These are phyloP conservation scores for Horisme vitalbata DNA, from an alignment of 2,888 invertebrate species.

Conservation along the genomic window DNA sequence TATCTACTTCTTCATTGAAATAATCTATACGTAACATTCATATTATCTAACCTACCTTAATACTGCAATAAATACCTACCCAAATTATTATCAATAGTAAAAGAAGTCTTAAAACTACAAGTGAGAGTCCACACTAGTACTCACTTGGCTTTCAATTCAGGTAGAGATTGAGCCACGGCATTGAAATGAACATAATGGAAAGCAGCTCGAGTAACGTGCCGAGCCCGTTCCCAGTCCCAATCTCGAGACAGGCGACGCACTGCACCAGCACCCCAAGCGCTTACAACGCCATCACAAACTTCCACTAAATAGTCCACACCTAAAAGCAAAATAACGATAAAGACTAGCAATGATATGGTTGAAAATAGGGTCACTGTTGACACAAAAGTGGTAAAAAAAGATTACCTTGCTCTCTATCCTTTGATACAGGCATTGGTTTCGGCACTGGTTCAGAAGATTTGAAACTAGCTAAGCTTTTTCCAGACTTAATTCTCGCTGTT, in stretches of 20 bases:
- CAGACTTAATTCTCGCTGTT: conserved; percentile 84
- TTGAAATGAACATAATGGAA: conserved; percentile 95
- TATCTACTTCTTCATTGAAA: no score
- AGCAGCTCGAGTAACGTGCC: conserved; percentile 90
- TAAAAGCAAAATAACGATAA: conserved; percentile 47
- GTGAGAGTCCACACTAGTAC: no score
- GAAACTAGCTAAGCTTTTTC: conserved; percentile 72
- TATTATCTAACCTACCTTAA: no score
- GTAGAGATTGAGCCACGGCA: conserved; percentile 87
- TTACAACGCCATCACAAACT: conserved; percentile 91
- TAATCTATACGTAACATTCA: no score
- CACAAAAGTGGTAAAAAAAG: not conserved
- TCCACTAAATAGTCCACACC: conserved; percentile 95
- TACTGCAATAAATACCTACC: no score
- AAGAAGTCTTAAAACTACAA: no score
- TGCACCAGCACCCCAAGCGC: conserved; percentile 94
- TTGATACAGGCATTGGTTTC: conserved; percentile 74
- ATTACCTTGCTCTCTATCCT: conserved; percentile 88
- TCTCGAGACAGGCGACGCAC: conserved; percentile 90
- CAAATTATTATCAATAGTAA: no score
- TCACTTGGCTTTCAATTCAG: conserved; percentile 87
- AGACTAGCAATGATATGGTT: not conserved
- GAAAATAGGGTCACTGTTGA: not conserved
- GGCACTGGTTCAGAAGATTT: conserved; percentile 78
- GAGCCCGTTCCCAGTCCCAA: conserved; percentile 90